Evolutionary conservation across 2,113 vertebrate genomes (phyloP).

Genomic region (Hypanus sabinus): DNA sequence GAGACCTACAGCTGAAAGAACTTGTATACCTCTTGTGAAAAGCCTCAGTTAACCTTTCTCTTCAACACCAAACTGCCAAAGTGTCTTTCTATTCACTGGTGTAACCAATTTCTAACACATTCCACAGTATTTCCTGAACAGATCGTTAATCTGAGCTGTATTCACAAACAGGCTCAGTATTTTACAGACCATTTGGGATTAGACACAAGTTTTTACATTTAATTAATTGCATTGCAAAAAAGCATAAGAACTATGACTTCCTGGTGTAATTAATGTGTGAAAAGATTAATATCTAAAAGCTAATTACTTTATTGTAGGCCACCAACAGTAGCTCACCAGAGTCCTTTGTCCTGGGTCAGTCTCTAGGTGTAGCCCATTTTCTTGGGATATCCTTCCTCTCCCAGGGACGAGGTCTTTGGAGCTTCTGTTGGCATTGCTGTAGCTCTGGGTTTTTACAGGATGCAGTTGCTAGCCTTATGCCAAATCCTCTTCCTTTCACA

Average conservation of each 20-base stretch:
- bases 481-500: too few relatives aligned
- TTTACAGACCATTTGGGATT: conserved; percentile 11
- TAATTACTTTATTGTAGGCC: too few relatives aligned
- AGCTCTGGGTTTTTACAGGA: too few relatives aligned
- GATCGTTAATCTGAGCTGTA: conserved; percentile 17
- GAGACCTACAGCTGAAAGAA: conserved; percentile 36
- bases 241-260: not conserved
- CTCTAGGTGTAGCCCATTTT: too few relatives aligned
- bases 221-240: not conserved
- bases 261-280: not conserved
- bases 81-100: conserved; percentile 32
- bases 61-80: conserved; percentile 35
- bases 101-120: conserved; percentile 34
- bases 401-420: too few relatives aligned
- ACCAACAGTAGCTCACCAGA: too few relatives aligned
- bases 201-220: conserved; percentile 21
- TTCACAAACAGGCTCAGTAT: conserved; percentile 25
- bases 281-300: not conserved
- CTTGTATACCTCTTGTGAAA: conserved; percentile 33
- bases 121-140: conserved; percentile 27
- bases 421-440: too few relatives aligned
- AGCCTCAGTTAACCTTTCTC: conserved; percentile 34
- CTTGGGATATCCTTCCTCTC: too few relatives aligned
- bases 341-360: too few relatives aligned
- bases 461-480: too few relatives aligned